These are phyloP conservation scores for Andrena bicolor DNA, from an alignment of 2,888 invertebrate genomes.

Conservation along the genomic window DNA sequence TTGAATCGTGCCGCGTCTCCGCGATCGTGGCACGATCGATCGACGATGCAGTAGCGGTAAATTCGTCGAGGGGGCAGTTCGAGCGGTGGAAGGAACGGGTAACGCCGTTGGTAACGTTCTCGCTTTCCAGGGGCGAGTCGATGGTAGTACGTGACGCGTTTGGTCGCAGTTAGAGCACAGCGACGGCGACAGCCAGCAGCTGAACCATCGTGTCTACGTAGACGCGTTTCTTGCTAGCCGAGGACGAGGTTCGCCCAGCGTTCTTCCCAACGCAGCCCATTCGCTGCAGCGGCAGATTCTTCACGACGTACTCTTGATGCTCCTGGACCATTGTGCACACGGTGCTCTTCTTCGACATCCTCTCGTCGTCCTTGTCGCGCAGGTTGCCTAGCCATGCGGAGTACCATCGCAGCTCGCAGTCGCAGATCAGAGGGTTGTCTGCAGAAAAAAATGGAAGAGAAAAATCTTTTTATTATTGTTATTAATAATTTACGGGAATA, in stretches of 20 bases:
- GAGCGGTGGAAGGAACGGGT: not conserved
- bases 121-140: conserved; percentile 4
- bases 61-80: not conserved
- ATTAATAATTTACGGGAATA: no score
- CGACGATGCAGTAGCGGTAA: not conserved
- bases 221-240: conserved; percentile 14
- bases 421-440: conserved; percentile 96
- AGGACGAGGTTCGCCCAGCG: conserved; percentile 76
- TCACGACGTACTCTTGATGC: conserved; percentile 93
- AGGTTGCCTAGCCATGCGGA: conserved; percentile 92
- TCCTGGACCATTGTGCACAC: conserved; percentile 93
- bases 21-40: conserved; percentile 63
- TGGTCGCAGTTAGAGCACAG: conserved; percentile 47
- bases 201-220: conserved; percentile 45
- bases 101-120: not conserved
- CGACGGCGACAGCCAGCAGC: conserved; percentile 28
- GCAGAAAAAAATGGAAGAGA: not conserved
- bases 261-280: conserved; percentile 93
- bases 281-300: conserved; percentile 92
- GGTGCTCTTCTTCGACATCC: conserved; percentile 94
- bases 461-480: no score
- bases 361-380: conserved; percentile 93
- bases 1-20: conserved; percentile 67
- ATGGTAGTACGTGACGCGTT: conserved; percentile 22
- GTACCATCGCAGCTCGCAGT: conserved; percentile 96